Base-by-base conservation (phyloP, 2,113 vertebrate genomes). In the Oreochromis aureus region DNA sequence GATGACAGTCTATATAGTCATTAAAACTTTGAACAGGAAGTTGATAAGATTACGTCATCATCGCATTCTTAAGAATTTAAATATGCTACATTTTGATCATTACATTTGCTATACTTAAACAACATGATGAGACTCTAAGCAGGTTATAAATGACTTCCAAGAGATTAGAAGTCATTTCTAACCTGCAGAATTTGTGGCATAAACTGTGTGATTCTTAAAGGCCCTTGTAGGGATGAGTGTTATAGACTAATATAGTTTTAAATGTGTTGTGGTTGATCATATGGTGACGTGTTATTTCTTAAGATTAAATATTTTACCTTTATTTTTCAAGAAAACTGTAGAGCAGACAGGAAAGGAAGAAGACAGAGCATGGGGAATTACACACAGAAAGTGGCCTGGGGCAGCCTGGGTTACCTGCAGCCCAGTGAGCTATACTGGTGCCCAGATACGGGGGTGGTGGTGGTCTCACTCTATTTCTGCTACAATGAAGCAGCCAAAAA, bases 131-230 rank as follows among this genome's bases (percentile, higher is more conserved):
- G 13, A 44, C 13, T 71, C 19, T 66, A 39, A 66, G 10, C 18
- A n/a, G 34, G 61, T 66, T n/a, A 66, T 10, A n/a, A 39, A 66
- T 39, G 61, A 66, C 10, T 36, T 66, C 61, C 36, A 63, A 63
- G 59, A 12, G n/a, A 36, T 63, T 39, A 66, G 32, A 66, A 66
- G 32, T 66, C 18, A 36, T 66, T 12, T n/a, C 18, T 36, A 36
- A 66, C 4, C 30, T 66, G 32, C 18, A 39, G 61, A 39, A 66
- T 69, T 22, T 69, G 34, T 69, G 34, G n/a, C 66, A 71, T 71
- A 71, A 41, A 24, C 66, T 0, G 0, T 46, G 39, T 66, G 32
- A 66, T 66, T 2, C 39, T 46, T 73, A 46, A 73, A 73, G 39
- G 39, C 13, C 66, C 1, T 46, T 73, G n/a, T 73, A 1, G 39